Evolutionary conservation across 2,888 invertebrate species (phyloP).

Genomic region (Vanessa cardui): DNA sequence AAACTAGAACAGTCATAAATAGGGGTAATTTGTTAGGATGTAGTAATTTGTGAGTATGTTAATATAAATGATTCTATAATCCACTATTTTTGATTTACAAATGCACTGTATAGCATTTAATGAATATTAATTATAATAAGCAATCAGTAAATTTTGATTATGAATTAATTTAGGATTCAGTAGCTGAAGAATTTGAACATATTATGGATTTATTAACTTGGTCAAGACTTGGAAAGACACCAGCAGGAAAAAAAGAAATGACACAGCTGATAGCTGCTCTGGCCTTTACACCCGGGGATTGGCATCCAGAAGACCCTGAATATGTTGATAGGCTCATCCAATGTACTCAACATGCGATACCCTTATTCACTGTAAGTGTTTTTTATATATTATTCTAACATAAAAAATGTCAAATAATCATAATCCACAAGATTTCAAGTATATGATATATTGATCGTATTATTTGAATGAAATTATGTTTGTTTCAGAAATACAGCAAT

Average conservation of each 20-base stretch:
- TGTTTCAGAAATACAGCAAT: too few species aligned
- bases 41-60: too few species aligned
- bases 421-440: neutral
- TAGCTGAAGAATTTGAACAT: conserved; percentile 94
- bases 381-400: neutral
- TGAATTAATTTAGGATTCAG: conserved; percentile 86
- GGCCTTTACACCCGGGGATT: conserved; percentile 85
- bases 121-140: too few species aligned
- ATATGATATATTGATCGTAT: too few species aligned
- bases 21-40: too few species aligned
- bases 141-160: conserved; percentile 12
- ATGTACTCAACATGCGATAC: conserved; percentile 92
- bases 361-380: conserved; percentile 92
- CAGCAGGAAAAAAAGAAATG: conserved; percentile 93
- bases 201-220: conserved; percentile 93
- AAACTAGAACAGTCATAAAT: too few species aligned
- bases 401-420: neutral
- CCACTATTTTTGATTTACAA: too few species aligned
- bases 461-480: too few species aligned
- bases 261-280: conserved; percentile 93
- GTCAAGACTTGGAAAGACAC: conserved; percentile 91
- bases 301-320: conserved; percentile 89
- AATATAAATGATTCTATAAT: too few species aligned
- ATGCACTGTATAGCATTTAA: too few species aligned
- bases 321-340: conserved; percentile 90